Evolutionary conservation across 2,888 invertebrate genomes (phyloP).

Genomic region (Altica lythri): DNA sequence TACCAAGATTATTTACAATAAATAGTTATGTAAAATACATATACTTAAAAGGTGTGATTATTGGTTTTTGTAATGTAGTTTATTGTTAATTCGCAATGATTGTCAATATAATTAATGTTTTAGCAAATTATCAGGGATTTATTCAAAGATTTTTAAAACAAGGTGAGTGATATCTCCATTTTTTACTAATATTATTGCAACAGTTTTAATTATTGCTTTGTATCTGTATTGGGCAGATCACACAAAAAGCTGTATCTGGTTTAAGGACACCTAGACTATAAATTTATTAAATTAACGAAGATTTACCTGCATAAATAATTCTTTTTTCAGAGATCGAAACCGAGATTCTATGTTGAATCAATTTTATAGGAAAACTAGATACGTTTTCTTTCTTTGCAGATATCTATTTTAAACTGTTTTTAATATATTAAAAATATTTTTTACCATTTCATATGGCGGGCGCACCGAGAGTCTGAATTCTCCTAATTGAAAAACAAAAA

Average conservation of each 20-base stretch:
- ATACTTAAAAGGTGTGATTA: no score
- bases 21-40: no score
- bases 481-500: no score
- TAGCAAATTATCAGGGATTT: conserved; percentile 40
- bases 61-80: no score
- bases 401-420: no score
- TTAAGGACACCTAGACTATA: conserved; percentile 41
- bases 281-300: conserved; percentile 3
- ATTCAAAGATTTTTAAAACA: conserved; percentile 42
- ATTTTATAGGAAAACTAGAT: conserved; percentile 45
- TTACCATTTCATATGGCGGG: no score
- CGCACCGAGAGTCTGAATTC: no score
- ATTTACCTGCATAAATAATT: conserved; percentile 3
- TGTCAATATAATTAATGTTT: no score
- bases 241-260: conserved; percentile 36
- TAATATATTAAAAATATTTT: no score
- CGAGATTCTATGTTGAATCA: conserved; percentile 46
- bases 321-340: conserved; percentile 31
- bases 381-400: conserved; percentile 13
- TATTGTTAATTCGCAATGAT: no score
- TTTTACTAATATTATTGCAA: not conserved
- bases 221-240: conserved; percentile 15
- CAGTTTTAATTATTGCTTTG: not conserved
- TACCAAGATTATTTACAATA: no score
- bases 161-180: conserved; percentile 33